phyloP scores from a whole-genome alignment of 2,113 vertebrate species.

The Pluvianellus socialis region DNA sequence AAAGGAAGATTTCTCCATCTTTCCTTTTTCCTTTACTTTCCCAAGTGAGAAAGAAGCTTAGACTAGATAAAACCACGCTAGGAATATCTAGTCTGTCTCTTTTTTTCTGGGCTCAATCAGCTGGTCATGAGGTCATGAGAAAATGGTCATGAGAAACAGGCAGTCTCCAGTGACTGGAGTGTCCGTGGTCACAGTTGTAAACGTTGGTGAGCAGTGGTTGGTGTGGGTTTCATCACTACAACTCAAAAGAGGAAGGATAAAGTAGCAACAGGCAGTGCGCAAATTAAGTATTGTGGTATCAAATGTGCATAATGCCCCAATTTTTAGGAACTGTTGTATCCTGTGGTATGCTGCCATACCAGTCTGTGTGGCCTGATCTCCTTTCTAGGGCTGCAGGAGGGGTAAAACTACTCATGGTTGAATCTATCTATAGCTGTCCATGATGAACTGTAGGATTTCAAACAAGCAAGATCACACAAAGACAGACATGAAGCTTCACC shows the following conservation, averaged over 20 bases:
- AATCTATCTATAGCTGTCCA: neutral
- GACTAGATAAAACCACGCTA: neutral
- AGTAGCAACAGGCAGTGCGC: neutral
- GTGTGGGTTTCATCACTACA: neutral
- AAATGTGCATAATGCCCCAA: neutral
- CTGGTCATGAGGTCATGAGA: neutral
- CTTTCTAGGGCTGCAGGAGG: neutral
- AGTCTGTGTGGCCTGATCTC: neutral
- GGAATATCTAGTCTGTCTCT: neutral
- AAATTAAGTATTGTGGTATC: neutral
- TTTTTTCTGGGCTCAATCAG: neutral
- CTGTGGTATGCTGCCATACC: neutral
- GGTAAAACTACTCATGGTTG: neutral
- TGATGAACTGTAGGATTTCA: neutral
- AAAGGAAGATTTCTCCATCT: neutral
- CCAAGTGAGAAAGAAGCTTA: neutral
- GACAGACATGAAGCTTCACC: neutral
- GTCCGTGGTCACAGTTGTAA: neutral
- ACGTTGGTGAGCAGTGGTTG: rapidly evolving
- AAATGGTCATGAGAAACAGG: neutral
- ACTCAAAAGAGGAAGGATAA: neutral
- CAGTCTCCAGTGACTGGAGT: neutral
- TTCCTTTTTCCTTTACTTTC: neutral
- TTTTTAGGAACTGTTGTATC: neutral
- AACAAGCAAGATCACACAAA: neutral